phyloP scores from a whole-genome alignment of 1,140 invertebrate genomes.

The Yoshiicerus persimilis region DNA sequence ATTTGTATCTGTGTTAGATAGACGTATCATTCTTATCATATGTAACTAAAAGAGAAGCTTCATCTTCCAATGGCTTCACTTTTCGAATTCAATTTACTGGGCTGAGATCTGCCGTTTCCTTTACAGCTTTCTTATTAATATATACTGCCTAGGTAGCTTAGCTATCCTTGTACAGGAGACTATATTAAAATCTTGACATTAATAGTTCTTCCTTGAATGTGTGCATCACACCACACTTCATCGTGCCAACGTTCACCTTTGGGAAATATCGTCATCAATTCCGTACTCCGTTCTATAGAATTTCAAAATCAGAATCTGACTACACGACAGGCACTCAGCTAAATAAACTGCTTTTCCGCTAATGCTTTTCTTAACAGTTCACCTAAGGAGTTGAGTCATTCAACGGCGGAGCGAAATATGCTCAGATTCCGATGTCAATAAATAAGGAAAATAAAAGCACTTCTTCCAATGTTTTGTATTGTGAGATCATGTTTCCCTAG shows the following conservation, averaged over 20 bases:
- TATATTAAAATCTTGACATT: background rate
- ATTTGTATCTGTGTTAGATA: background rate
- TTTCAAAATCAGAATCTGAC: background rate
- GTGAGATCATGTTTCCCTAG: background rate
- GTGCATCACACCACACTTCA: background rate
- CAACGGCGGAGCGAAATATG: background rate
- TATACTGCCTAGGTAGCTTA: background rate
- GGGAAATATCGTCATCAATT: background rate
- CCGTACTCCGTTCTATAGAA: background rate
- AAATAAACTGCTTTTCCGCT: background rate
- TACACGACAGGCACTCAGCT: background rate
- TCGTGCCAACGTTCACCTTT: background rate
- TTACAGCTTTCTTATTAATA: background rate
- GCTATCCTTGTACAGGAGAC: background rate
- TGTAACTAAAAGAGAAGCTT: background rate
- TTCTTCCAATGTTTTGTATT: background rate
- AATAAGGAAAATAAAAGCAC: background rate
- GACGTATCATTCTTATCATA: background rate
- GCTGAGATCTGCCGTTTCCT: background rate
- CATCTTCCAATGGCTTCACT: background rate
- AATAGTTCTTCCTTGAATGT: background rate
- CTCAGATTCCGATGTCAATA: background rate
- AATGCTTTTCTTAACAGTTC: background rate
- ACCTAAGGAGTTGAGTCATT: background rate
- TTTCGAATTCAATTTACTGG: background rate